A percentile compares a stretch with the other conserved stretches of the same genome.
phyloP scores from a whole-genome alignment of 1,140 invertebrate species.

The Aradophagus sp. region DNA sequence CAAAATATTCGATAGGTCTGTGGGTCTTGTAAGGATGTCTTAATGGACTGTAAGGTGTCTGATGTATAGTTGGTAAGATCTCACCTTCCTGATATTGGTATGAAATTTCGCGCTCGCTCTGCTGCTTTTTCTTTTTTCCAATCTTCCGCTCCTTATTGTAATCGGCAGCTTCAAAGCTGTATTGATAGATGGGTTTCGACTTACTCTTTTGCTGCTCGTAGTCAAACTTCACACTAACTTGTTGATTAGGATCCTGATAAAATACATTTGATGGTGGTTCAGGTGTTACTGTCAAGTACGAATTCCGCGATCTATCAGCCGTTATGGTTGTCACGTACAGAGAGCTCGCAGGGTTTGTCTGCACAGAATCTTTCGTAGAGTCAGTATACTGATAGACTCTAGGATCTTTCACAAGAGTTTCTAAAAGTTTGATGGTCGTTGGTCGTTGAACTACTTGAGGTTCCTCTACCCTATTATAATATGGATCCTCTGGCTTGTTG shows the following conservation, averaged over 20 bases:
- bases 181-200: conserved; percentile 78
- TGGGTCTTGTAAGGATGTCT: conserved; percentile 32
- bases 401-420: conserved; percentile 61
- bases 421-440: conserved; percentile 63
- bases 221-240: conserved; percentile 37
- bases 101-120: conserved; percentile 40
- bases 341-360: conserved; percentile 62
- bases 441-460: conserved; percentile 49
- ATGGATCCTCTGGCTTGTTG: conserved; percentile 51
- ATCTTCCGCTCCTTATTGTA: conserved; percentile 64
- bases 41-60: conserved; percentile 53
- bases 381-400: conserved; percentile 60
- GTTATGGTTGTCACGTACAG: conserved; percentile 67
- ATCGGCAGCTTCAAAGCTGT: conserved; percentile 76
- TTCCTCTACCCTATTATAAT: conserved; percentile 64
- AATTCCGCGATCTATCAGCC: conserved; percentile 62
- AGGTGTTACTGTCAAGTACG: conserved; percentile 66
- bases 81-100: conserved; percentile 61
- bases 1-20: conserved; percentile 32
- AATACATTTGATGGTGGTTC: conserved; percentile 54
- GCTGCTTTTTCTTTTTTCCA: conserved; percentile 51
- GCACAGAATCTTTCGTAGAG: conserved; percentile 42
- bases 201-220: conserved; percentile 60
- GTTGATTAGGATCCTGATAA: conserved; percentile 54
- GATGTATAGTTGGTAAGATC: conserved; percentile 39